Evolutionary conservation across 1,140 invertebrate genomes (phyloP).

Genomic region (Conus ventricosus): DNA sequence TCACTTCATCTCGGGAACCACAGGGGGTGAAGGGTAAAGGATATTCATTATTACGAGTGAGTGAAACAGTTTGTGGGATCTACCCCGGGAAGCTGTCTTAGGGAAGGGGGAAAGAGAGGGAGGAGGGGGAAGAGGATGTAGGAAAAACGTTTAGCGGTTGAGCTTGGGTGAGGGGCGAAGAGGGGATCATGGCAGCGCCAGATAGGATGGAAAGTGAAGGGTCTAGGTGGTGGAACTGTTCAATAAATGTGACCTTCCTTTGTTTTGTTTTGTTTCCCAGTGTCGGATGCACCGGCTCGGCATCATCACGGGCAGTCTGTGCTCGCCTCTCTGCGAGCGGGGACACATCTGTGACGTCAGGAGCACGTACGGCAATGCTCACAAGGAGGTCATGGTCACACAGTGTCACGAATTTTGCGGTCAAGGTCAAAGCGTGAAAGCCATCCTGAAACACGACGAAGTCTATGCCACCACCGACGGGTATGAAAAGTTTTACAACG

Average conservation of each 20-base stretch:
- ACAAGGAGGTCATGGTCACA: constrained; percentile 1
- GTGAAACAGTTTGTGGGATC: too few species aligned
- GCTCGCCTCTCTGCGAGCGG: neutral
- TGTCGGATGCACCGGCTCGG: neutral
- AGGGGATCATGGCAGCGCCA: neutral
- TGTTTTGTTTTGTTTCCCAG: neutral
- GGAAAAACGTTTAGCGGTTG: too few species aligned
- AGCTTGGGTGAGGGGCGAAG: neutral
- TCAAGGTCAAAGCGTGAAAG: neutral
- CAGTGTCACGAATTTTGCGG: neutral
- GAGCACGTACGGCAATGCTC: neutral
- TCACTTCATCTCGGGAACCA: too few species aligned
- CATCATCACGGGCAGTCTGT: neutral
- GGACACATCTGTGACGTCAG: constrained; percentile 13
- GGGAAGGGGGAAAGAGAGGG: too few species aligned
- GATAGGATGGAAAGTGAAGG: too few species aligned
- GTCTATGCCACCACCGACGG: neutral
- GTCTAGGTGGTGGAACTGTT: too few species aligned
- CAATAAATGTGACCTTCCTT: neutral
- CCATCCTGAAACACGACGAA: constrained; percentile 1
- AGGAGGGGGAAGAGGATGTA: too few species aligned
- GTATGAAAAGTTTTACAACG: neutral
- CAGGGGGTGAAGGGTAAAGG: too few species aligned
- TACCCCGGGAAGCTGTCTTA: too few species aligned
- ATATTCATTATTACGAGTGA: too few species aligned